Evolutionary conservation across 1,140 invertebrate genomes (phyloP), one percentile per base, ranked within the genome.

Genomic region (Drosophila mojavensis): DNA sequence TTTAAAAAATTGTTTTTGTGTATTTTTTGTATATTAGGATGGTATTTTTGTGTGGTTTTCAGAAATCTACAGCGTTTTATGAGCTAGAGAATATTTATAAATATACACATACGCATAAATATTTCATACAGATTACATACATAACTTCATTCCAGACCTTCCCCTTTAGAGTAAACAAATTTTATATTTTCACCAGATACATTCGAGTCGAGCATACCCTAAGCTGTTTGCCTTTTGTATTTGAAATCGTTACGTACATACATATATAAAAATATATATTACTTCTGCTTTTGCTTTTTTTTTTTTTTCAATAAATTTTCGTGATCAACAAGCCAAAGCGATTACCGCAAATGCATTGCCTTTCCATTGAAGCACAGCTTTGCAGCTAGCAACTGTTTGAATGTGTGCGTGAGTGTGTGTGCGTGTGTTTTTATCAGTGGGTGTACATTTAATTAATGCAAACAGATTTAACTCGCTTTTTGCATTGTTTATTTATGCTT

Each of bases 391-490:
- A 33, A 15, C 24, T 53, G 51, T 10, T 30, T 13, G 58, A 7
- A 20, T 58, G 61, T 15, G 33, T 11, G 53, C 9, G 17, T 60
- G 56, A 17, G 30, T 55, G 39, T 66, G 53, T 6, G 17, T 33
- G 41, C 10, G 11, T 24, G 33, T 55, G 53, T 55, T 24, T 28
- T n/a, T 41, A 24, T 53, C 48, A 55, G 26, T 61, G 28, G 51
- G 58, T 81, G 79, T 70, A 45, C 80, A 75, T 83, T 88, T 88
- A 88, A 88, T 88, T 88, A 88, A 88, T 88, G 83, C 83, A 88
- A 88, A 88, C 83, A 88, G 83, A 88, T 83, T 88, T 88, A 83
- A 88, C 66, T 79, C 61, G 55, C 64, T 77, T 69, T 81, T 69
- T 67, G 36, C 45, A 43, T 67, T 75, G 41, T 73, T 70, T 70